Base-by-base conservation (phyloP, 2,113 vertebrate genomes). In the Pedionomus torquatus region DNA sequence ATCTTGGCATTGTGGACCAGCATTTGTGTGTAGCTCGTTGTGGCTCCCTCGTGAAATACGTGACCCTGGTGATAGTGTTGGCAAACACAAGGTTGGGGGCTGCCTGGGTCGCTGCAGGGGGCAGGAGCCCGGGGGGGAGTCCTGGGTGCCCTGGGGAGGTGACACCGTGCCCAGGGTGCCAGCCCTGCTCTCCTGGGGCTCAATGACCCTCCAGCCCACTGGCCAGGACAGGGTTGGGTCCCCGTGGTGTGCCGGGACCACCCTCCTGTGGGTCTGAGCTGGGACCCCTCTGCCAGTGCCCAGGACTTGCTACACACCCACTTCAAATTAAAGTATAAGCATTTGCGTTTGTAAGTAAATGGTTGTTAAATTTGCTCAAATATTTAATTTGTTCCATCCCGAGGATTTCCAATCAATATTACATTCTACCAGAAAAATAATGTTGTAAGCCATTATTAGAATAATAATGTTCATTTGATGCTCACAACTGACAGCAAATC, bases 401-500 rank as follows among this genome's bases (percentile, higher is more conserved):
- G 64, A 70, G 85, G 94, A 90, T 63, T 96, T 94, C 93, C 89
- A 97, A 97, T 98, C 97, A 96, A 97, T 98, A 95, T 64, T 72
- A 66, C 70, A 58, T 94, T 93, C 82, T 86, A 95, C 86, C 83
- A 87, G 91, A 87, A 83, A 85, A 95, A 95, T 86, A 93, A 89
- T 75, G 54, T 91, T 91, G 93, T 94, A 95, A 93, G 54, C 92
- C 10, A 18, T 93, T 97, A 96, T 95, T 96, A 96, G 65, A 92
- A 95, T 93, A 94, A 94, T 91, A 72, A 61, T 93, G 66, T 77
- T 82, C 3, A 0, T 80, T 83, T 96, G 83, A 92, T 92, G 79
- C 79, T 93, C 41, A 11, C 66, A 68, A 70, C 79, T 93, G 85
- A 83, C 86, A 91, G 83, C 48, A 93, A 89, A 98, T 97, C 94